These are phyloP conservation scores for Leptopilina drosophilae DNA, from an alignment of 2,888 invertebrate genomes.

Conservation along the genomic window DNA sequence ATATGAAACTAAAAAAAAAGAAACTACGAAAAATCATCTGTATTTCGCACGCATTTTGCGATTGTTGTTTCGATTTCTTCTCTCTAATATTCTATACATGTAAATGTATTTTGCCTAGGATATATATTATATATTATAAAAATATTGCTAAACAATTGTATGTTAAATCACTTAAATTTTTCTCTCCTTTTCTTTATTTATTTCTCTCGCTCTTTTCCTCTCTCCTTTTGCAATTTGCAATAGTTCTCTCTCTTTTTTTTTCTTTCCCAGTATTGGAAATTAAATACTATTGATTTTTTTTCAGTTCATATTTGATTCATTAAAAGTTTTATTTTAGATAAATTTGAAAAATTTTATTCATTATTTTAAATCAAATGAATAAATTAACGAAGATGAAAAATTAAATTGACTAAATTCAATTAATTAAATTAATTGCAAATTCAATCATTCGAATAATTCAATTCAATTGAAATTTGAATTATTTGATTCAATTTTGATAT, in stretches of 20 bases:
- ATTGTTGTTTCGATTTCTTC: constrained; percentile 45
- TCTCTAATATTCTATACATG: constrained; percentile 39
- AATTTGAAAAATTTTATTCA: too few relatives aligned
- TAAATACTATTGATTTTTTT: background rate
- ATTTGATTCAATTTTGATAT: too few relatives aligned
- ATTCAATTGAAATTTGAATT: too few relatives aligned
- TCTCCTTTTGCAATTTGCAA: constrained; percentile 6
- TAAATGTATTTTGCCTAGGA: constrained; percentile 52
- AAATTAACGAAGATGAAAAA: too few relatives aligned
- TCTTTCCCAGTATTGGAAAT: background rate
- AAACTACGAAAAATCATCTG: constrained; percentile 52
- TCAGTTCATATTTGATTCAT: background rate
- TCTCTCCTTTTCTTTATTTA: constrained; percentile 40
- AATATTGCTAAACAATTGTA: constrained; percentile 41
- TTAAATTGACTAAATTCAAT: too few relatives aligned
- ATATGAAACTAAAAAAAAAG: too few relatives aligned
- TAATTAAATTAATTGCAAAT: too few relatives aligned
- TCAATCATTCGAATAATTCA: too few relatives aligned
- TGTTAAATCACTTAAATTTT: constrained; percentile 8
- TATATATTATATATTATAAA: constrained; percentile 21
- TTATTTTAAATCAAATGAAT: too few relatives aligned
- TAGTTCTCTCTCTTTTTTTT: background rate
- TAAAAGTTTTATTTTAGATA: constrained; percentile 10
- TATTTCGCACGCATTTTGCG: constrained; percentile 54
- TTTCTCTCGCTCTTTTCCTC: constrained; percentile 53